Conservation (phyloP, 2,888 invertebrate genomes). For the Chloroclysta siterata region DNA sequence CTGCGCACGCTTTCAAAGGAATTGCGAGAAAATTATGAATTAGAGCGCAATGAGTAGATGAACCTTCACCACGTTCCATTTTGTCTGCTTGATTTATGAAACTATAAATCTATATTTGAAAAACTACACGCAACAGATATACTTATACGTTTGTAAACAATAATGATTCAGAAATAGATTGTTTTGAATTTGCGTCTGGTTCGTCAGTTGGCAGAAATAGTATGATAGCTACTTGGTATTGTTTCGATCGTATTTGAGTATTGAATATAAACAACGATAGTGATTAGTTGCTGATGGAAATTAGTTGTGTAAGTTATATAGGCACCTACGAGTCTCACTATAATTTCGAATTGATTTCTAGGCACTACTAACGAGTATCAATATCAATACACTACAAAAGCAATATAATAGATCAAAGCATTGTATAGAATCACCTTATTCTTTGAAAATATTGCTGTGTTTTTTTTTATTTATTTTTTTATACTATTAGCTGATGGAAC, state of each 20-base stretch:
- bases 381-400: not conserved
- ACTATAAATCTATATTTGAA: constrained; percentile 33
- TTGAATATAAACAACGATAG: constrained; percentile 7
- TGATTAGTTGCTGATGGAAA: constrained; percentile 3
- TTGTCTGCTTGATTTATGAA: constrained; percentile 32
- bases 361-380: not conserved
- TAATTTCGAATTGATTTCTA: no score
- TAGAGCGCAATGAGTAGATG: constrained; percentile 45
- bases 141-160: constrained; percentile 37
- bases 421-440: not conserved
- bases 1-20: constrained; percentile 51
- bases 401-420: not conserved
- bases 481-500: no score
- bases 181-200: constrained; percentile 38
- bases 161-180: constrained; percentile 44
- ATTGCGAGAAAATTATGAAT: constrained; percentile 48
- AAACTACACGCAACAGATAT: constrained; percentile 39
- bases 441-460: not conserved
- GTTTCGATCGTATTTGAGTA: constrained; percentile 14
- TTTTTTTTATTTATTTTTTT: no score
- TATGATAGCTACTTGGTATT: constrained; percentile 12
- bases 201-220: constrained; percentile 34
- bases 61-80: constrained; percentile 33
- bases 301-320: not conserved
- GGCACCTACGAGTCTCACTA: no score